Conservation (phyloP, 1,140 invertebrate species). For the Cardiocondyla obscurior region DNA sequence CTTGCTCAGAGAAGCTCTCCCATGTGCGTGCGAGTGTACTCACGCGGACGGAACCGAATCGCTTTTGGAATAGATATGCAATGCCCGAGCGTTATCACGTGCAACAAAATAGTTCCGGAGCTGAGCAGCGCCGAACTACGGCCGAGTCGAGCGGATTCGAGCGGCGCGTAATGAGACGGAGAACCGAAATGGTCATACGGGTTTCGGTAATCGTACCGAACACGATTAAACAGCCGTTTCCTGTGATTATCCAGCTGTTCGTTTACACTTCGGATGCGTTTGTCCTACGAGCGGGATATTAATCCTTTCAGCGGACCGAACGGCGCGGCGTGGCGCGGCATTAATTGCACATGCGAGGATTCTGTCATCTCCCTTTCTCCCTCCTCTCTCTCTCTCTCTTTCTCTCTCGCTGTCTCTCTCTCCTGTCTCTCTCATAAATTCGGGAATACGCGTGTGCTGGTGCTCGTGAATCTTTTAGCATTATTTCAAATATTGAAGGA, state of each 20-base stretch:
- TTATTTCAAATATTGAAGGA: slow-evolving; percentile 3
- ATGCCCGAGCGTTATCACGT: slow-evolving; percentile 2
- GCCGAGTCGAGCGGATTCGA: neutral
- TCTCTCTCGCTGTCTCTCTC: neutral
- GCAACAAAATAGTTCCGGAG: neutral
- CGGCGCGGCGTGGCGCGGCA: neutral
- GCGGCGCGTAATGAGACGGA: slow-evolving; percentile 21
- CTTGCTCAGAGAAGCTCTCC: neutral
- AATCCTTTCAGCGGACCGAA: slow-evolving; percentile 39
- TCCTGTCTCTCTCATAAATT: neutral
- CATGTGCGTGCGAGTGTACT: neutral
- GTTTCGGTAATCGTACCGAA: slow-evolving; percentile 23
- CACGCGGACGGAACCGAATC: neutral
- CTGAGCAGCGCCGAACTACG: neutral
- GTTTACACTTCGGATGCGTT: slow-evolving; percentile 42
- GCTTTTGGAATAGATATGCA: neutral
- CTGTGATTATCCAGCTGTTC: slow-evolving; percentile 50
- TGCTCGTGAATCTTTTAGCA: neutral
- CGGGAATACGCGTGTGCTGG: neutral
- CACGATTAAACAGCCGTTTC: slow-evolving; percentile 22
- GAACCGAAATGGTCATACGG: slow-evolving; percentile 14
- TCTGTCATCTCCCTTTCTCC: neutral
- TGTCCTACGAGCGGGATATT: slow-evolving; percentile 33
- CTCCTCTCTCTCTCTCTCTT: neutral
- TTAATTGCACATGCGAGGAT: slow-evolving; percentile 31